phyloP scores from a whole-genome alignment of 2,113 vertebrate genomes.

The Pseudopodoces humilis region DNA sequence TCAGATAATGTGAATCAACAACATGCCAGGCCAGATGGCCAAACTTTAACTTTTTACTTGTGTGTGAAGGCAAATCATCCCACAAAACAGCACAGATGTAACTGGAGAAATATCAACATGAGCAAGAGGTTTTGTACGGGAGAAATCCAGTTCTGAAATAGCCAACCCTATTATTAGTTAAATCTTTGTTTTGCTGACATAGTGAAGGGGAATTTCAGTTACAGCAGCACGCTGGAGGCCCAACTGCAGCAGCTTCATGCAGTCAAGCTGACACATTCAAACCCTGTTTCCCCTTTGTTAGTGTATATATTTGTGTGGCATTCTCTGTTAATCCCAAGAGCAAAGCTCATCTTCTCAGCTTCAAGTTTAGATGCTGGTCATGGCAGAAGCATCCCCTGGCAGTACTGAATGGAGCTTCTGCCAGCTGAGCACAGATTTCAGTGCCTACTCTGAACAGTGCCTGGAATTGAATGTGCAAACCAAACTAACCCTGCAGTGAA shows the following conservation, averaged over 20 bases:
- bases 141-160: background rate
- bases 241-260: background rate
- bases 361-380: constrained; percentile 14
- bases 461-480: background rate
- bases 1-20: background rate
- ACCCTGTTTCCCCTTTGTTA: background rate
- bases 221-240: background rate
- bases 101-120: background rate
- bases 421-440: constrained; percentile 7
- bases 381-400: constrained; percentile 10
- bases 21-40: background rate
- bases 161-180: background rate
- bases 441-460: background rate
- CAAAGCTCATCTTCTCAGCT: constrained; percentile 7
- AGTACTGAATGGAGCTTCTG: background rate
- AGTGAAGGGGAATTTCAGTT: background rate
- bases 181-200: background rate
- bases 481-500: background rate
- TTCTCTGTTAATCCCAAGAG: background rate
- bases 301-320: background rate
- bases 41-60: background rate
- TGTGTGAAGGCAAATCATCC: background rate
- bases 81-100: background rate
- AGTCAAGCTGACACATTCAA: background rate
- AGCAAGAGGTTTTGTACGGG: background rate